Percentiles rank a stretch among this genome's conserved stretches.
Conservation (phyloP, 2,888 invertebrate genomes). For the Calameuta filiformis region DNA sequence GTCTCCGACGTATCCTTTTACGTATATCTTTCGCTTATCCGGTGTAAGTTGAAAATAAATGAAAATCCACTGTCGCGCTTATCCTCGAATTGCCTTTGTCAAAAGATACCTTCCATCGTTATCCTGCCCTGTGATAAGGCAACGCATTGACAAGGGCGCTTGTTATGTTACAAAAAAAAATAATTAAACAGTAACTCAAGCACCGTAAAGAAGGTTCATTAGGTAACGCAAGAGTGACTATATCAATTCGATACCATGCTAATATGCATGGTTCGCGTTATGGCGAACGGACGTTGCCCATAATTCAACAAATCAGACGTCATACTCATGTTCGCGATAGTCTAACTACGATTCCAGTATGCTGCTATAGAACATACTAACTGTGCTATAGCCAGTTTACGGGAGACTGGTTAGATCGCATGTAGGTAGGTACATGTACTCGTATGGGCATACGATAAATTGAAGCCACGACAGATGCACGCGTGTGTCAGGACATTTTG, state of each 20-base stretch:
- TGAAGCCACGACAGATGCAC: neutral
- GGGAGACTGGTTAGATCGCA: neutral
- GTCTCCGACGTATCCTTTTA: neutral
- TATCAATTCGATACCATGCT: neutral
- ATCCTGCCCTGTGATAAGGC: neutral
- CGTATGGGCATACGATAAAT: neutral
- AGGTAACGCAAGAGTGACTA: neutral
- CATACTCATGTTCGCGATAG: conserved; percentile 1
- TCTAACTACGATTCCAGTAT: neutral
- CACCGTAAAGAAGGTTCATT: neutral
- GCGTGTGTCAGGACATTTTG: neutral
- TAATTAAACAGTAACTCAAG: neutral
- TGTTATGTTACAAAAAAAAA: neutral
- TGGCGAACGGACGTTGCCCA: neutral
- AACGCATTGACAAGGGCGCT: neutral
- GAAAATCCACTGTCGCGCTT: neutral
- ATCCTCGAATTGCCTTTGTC: neutral
- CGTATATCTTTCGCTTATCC: too few relatives aligned
- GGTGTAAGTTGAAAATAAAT: neutral
- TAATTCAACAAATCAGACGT: conserved; percentile 7
- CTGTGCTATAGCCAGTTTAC: neutral
- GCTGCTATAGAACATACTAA: neutral
- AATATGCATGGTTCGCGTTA: neutral
- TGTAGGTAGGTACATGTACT: neutral
- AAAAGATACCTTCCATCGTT: neutral